Conservation (phyloP, 2,888 invertebrate genomes). For the Rhamphomyia laevipes region DNA sequence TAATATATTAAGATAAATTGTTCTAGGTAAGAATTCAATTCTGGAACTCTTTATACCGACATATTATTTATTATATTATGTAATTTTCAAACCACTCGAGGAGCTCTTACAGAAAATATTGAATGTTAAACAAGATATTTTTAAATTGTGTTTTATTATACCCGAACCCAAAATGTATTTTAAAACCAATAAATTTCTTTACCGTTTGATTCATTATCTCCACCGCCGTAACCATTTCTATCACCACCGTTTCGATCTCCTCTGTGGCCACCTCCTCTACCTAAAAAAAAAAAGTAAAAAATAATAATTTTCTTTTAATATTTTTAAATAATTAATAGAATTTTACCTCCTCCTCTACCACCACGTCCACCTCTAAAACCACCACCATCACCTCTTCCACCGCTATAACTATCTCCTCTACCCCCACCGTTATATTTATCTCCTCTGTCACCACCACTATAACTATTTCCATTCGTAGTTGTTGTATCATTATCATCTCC, state of each 20-base stretch:
- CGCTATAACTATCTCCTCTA: constrained; percentile 28
- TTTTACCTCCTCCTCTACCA: constrained; percentile 10
- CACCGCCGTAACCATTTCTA: constrained; percentile 29
- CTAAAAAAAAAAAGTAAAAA: constrained; percentile 1
- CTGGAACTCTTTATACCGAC: no score
- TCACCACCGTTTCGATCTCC: constrained; percentile 33
- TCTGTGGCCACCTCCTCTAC: constrained; percentile 7
- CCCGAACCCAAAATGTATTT: no score
- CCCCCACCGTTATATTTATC: constrained; percentile 24
- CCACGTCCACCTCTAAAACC: constrained; percentile 15
- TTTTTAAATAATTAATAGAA: not conserved
- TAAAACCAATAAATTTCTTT: no score
- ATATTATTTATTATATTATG: no score
- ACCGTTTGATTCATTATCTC: constrained; percentile 17
- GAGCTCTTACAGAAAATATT: no score
- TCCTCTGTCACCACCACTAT: not conserved
- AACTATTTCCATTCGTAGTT: no score
- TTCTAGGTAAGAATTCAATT: no score
- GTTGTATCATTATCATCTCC: not conserved
- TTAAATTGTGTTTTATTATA: no score
- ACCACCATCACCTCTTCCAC: constrained; percentile 26
- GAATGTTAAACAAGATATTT: no score
- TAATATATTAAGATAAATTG: no score
- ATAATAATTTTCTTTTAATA: constrained; percentile 3
- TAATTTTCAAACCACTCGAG: no score